phyloP scores from a whole-genome alignment of 92 coral and sea anemone species.

The Epizoanthus scotinus region DNA sequence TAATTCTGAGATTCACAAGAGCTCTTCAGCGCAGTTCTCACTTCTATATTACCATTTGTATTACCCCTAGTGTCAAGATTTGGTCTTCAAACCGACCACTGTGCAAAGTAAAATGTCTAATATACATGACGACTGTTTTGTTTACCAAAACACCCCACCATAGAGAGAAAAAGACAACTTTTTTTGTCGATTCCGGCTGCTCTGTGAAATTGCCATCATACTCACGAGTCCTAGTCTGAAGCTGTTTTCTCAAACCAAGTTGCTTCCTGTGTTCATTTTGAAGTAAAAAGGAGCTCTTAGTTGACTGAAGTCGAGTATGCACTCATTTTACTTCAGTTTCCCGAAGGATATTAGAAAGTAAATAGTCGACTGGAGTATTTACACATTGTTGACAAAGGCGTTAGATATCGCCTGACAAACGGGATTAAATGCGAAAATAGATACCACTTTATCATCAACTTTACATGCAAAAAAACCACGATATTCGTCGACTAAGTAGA shows the following conservation, averaged over 20 bases:
- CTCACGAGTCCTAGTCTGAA: too few relatives aligned
- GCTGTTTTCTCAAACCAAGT: neutral
- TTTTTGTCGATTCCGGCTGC: neutral
- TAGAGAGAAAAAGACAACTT: neutral
- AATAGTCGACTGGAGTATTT: too few relatives aligned
- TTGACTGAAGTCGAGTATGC: too few relatives aligned
- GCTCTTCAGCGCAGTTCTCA: neutral
- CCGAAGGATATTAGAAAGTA: too few relatives aligned
- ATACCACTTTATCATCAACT: neutral
- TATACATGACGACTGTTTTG: neutral
- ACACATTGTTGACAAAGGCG: too few relatives aligned
- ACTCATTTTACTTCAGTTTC: too few relatives aligned
- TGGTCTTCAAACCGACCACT: neutral
- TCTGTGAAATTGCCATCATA: neutral
- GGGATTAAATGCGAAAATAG: too few relatives aligned
- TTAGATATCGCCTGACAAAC: too few relatives aligned
- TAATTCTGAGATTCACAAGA: neutral
- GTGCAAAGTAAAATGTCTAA: neutral
- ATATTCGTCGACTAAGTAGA: neutral
- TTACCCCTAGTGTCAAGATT: slow-evolving; percentile 4
- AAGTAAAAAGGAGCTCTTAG: too few relatives aligned
- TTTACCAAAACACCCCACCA: neutral
- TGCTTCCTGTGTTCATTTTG: too few relatives aligned
- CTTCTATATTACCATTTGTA: neutral
- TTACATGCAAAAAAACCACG: neutral